Percentiles rank a stretch among this genome's conserved stretches.
These are phyloP conservation scores for Xestia rhomboidea DNA, from an alignment of 2,888 invertebrate genomes.

Conservation along the genomic window DNA sequence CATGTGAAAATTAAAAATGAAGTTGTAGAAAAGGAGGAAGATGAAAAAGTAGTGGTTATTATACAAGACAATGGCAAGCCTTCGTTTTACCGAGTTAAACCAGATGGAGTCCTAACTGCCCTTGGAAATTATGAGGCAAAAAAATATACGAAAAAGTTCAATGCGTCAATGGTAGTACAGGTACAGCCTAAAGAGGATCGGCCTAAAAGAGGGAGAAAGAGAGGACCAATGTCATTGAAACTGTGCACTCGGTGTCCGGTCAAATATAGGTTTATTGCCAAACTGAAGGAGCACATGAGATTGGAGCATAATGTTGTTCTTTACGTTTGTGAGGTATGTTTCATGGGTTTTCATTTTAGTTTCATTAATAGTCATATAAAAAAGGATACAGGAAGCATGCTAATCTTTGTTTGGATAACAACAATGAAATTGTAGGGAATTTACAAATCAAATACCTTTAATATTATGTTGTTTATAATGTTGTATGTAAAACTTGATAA, in stretches of 20 bases:
- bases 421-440: slow-evolving; percentile 1
- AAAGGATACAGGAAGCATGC: slow-evolving; percentile 4
- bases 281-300: slow-evolving; percentile 84
- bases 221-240: slow-evolving; percentile 80
- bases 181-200: slow-evolving; percentile 31
- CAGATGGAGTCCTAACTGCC: slow-evolving; percentile 64
- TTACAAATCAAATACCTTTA: not conserved
- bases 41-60: slow-evolving; percentile 75
- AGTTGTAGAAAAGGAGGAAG: slow-evolving; percentile 45
- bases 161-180: slow-evolving; percentile 1
- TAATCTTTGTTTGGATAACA: not conserved
- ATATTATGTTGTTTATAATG: not conserved
- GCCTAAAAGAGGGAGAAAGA: slow-evolving; percentile 74
- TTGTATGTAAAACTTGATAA: not conserved
- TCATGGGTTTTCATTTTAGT: not conserved
- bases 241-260: slow-evolving; percentile 81
- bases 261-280: slow-evolving; percentile 82
- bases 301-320: slow-evolving; percentile 78
- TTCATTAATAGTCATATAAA: not conserved
- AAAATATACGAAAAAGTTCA: slow-evolving; percentile 45
- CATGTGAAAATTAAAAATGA: slow-evolving; percentile 21
- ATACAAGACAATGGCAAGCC: slow-evolving; percentile 72
- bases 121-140: slow-evolving; percentile 62
- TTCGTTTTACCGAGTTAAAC: slow-evolving; percentile 67
- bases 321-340: slow-evolving; percentile 82